phyloP scores from a whole-genome alignment of 2,113 vertebrate genomes.

The Epinephelus fuscoguttatus region DNA sequence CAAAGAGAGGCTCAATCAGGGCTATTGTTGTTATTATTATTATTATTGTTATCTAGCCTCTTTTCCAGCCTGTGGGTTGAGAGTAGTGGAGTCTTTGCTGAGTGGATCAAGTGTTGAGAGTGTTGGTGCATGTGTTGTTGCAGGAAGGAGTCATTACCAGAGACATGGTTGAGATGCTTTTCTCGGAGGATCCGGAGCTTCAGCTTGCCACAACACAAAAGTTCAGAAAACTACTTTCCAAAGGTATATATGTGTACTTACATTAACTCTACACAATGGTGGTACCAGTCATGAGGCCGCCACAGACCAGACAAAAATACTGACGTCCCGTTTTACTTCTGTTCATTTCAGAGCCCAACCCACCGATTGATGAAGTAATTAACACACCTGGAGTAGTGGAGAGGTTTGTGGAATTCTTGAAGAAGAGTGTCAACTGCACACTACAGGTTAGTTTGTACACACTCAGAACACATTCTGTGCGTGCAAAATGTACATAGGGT shows the following conservation, averaged over 20 bases:
- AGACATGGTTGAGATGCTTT: slow-evolving; percentile 98
- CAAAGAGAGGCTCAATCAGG: not conserved
- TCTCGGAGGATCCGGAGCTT: slow-evolving; percentile 96
- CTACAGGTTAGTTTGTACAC: slow-evolving; percentile 89
- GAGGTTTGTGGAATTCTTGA: slow-evolving; percentile 97
- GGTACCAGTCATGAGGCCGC: no score
- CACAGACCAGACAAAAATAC: not conserved
- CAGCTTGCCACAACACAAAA: slow-evolving; percentile 96
- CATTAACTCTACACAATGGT: not conserved
- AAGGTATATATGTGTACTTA: slow-evolving; percentile 85
- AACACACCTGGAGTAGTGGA: slow-evolving; percentile 94
- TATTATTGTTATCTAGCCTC: not conserved
- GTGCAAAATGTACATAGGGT: not conserved
- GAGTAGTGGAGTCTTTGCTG: not conserved
- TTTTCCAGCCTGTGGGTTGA: not conserved
- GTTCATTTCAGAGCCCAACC: slow-evolving; percentile 91
- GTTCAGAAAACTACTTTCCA: slow-evolving; percentile 98
- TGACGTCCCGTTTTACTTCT: not conserved
- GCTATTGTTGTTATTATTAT: not conserved
- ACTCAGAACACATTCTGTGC: not conserved
- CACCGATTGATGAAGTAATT: slow-evolving; percentile 98
- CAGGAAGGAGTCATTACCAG: slow-evolving; percentile 96
- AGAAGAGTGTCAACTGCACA: slow-evolving; percentile 94
- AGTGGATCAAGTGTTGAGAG: not conserved
- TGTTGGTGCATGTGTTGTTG: slow-evolving; percentile 29